Percentiles rank a stretch among this genome's conserved stretches.
Conservation (phyloP, 1,140 invertebrate genomes). For the Aphidius gifuensis region DNA sequence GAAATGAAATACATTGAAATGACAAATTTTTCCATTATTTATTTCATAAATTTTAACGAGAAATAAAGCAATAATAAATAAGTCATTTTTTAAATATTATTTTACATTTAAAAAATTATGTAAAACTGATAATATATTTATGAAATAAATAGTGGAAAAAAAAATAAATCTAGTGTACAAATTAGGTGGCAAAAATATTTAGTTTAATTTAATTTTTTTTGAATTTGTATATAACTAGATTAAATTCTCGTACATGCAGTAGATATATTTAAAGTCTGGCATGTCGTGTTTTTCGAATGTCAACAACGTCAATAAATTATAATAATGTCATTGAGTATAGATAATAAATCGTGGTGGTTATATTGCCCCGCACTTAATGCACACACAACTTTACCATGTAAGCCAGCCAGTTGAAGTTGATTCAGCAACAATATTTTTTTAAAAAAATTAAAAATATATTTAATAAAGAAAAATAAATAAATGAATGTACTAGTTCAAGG, state of each 20-base stretch:
- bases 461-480: constrained; percentile 2
- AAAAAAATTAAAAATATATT: neutral
- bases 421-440: no score
- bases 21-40: no score
- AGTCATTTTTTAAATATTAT: neutral
- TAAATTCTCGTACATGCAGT: neutral
- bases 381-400: constrained; percentile 4
- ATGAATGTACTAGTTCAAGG: constrained; percentile 9
- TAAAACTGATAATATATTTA: no score
- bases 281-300: constrained; percentile 14
- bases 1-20: no score
- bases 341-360: constrained; percentile 30
- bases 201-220: neutral
- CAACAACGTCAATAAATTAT: constrained; percentile 27
- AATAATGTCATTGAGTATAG: constrained; percentile 22
- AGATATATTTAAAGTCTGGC: neutral
- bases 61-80: no score
- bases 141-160: neutral
- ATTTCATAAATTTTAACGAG: no score
- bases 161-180: neutral
- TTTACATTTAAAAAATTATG: neutral
- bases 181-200: neutral
- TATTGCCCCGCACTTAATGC: constrained; percentile 15
- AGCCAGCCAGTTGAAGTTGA: no score
- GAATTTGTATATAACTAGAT: constrained; percentile 1